Evolutionary conservation across 2,797 vertebrate species (phyloP).

Genomic region (Lagodon rhomboides): DNA sequence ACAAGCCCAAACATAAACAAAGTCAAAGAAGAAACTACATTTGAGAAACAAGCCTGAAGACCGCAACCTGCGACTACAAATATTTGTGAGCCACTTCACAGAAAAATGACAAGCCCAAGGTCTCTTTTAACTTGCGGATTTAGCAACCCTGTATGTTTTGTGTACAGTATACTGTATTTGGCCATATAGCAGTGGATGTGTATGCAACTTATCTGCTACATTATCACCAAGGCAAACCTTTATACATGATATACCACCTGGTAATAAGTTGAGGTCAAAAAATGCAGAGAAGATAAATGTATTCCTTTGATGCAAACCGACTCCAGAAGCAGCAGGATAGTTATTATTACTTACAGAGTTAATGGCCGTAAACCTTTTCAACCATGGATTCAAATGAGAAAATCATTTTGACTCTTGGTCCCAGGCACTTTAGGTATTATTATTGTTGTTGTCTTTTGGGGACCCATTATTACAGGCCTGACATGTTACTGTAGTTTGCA

Average conservation of each 20-base stretch:
- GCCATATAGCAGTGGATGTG: not conserved
- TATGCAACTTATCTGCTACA: not conserved
- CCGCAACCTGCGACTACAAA: too few species aligned
- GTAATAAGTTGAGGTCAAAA: not conserved
- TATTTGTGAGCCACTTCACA: too few species aligned
- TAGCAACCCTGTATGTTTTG: not conserved
- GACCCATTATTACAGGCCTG: slow-evolving; percentile 28
- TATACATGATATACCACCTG: not conserved
- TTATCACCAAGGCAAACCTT: slow-evolving; percentile 1
- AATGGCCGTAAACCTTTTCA: slow-evolving; percentile 25
- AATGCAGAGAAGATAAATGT: slow-evolving; percentile 11
- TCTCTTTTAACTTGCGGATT: too few species aligned
- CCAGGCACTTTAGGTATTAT: slow-evolving; percentile 41
- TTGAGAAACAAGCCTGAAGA: too few species aligned
- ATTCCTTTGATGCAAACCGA: slow-evolving; percentile 30
- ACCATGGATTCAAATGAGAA: slow-evolving; percentile 32
- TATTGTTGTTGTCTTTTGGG: slow-evolving; percentile 44
- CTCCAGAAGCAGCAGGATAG: slow-evolving; percentile 30
- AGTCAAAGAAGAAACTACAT: too few species aligned
- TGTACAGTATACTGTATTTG: not conserved
- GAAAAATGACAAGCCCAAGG: too few species aligned
- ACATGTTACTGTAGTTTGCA: not conserved
- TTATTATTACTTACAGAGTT: slow-evolving; percentile 37
- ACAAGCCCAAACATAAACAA: too few species aligned
- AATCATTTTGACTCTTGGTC: slow-evolving; percentile 14